Evolutionary conservation across 2,888 invertebrate genomes (phyloP), one percentile per base, ranked within the genome.

Genomic region (Didymodactylos carnosus): DNA sequence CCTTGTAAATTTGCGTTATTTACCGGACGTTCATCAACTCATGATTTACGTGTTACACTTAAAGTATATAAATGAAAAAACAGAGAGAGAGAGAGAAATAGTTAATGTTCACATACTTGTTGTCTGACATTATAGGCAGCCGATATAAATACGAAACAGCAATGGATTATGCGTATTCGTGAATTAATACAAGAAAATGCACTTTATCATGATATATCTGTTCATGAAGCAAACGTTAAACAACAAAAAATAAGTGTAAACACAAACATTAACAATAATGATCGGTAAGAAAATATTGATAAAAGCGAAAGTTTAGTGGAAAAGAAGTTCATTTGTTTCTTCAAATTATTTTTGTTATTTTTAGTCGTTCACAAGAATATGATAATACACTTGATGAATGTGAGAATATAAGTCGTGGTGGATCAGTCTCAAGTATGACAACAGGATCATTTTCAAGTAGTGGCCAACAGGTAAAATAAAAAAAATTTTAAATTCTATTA

Each of bases 1-100:
- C 94, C 95, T 82, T 94, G 94, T 82, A 97, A 97, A 85, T 95
- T 97, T 86, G 94, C 94, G 0, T 90, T 97, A 39, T 97, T 95
- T 95, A 94, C 94, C 0, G 71, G 74, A 14, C 51, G 74, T 25
- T n/a, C n/a, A n/a, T 71, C 71, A 11, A 53, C 71, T 13, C 74
- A 74, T 71, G 62, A 62, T 62, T n/a, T 62, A 10, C 51, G 74
- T 19, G 74, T 74, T 0, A 72, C 71, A n/a, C 53, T 74, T 19
- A 74, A 74, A 46, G 62, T 71, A 62, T 19, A 14, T 25, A 14
- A n/a, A n/a, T n/a, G n/a, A n/a, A n/a, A n/a, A n/a, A n/a, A n/a
- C n/a, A n/a, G n/a, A n/a, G 16, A n/a, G n/a, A 23, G 13, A 23
- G n/a, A 49, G 1, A n/a, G n/a, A n/a, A n/a, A n/a, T n/a, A n/a